phyloP scores from a whole-genome alignment of 2,797 vertebrate species.

The Takifugu rubripes region DNA sequence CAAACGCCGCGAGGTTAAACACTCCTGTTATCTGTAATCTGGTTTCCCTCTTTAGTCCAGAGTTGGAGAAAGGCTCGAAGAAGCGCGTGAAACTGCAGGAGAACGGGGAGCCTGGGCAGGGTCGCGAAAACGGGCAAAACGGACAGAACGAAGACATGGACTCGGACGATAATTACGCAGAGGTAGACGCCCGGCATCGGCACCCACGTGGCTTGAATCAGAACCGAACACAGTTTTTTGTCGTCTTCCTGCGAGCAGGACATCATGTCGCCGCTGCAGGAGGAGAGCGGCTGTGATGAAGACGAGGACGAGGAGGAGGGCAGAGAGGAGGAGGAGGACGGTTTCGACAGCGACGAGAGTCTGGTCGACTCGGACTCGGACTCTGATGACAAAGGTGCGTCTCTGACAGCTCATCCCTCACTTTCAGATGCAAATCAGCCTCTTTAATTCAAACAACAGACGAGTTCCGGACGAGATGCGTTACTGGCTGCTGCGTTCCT shows the following conservation, averaged over 20 bases:
- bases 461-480: too few relatives aligned
- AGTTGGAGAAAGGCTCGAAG: constrained; percentile 89
- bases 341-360: constrained; percentile 91
- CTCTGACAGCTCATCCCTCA: not conserved
- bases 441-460: too few relatives aligned
- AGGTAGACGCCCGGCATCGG: constrained; percentile 59
- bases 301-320: constrained; percentile 86
- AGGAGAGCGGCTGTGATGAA: constrained; percentile 93
- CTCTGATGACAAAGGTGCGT: constrained; percentile 90
- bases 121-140: constrained; percentile 68
- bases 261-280: constrained; percentile 81
- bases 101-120: constrained; percentile 79
- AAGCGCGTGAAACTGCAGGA: constrained; percentile 84
- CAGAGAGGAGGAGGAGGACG: constrained; percentile 81
- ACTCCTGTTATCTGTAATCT: too few relatives aligned
- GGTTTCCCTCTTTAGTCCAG: constrained; percentile 72
- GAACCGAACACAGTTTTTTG: constrained; percentile 1
- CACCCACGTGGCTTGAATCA: not conserved
- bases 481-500: too few relatives aligned
- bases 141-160: constrained; percentile 82
- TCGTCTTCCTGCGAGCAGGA: constrained; percentile 52
- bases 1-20: too few relatives aligned
- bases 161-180: constrained; percentile 85
- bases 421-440: too few relatives aligned
- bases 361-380: constrained; percentile 93